A percentile compares a stretch with the other conserved stretches of the same genome.
Evolutionary conservation across 2,797 vertebrate genomes (phyloP).

Genomic region (Enteromius mattozi): DNA sequence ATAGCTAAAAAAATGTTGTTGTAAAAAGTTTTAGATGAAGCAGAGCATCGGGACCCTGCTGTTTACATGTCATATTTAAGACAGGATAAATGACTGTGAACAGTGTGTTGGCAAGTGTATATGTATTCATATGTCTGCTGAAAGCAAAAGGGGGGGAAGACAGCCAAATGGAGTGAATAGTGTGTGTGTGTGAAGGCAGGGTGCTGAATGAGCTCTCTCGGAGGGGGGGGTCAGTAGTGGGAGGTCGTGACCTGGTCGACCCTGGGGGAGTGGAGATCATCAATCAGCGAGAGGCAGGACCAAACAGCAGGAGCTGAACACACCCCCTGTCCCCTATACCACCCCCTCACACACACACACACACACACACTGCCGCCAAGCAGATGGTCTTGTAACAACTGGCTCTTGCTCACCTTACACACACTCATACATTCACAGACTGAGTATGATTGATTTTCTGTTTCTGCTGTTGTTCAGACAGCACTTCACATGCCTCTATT

Average conservation of each 20-base stretch:
- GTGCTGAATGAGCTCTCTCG: constrained; percentile 57
- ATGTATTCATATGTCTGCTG: constrained; percentile 55
- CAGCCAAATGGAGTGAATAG: constrained; percentile 3
- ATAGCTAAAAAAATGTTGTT: neutral
- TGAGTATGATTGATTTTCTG: constrained; percentile 56
- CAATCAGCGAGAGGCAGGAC: constrained; percentile 81
- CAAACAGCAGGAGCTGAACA: constrained; percentile 74
- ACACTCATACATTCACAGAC: constrained; percentile 39
- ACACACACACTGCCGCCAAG: constrained; percentile 62
- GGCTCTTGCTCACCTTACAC: constrained; percentile 72
- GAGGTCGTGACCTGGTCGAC: constrained; percentile 80
- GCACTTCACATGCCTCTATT: constrained; percentile 40
- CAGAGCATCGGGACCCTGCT: neutral
- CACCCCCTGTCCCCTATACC: constrained; percentile 62
- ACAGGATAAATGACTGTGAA: neutral
- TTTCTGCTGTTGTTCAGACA: constrained; percentile 44
- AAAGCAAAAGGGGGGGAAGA: constrained; percentile 14
- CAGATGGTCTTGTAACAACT: constrained; percentile 79
- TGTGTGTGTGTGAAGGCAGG: constrained; percentile 6
- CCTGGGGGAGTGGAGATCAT: constrained; percentile 83
- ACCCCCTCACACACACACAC: constrained; percentile 50
- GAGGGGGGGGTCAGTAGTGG: constrained; percentile 79
- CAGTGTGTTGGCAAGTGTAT: constrained; percentile 26
- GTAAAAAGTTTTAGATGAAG: neutral
- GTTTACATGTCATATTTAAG: neutral